These are phyloP conservation scores for Meloidogyne floridensis DNA, from an alignment of 1,140 invertebrate species.

Conservation along the genomic window DNA sequence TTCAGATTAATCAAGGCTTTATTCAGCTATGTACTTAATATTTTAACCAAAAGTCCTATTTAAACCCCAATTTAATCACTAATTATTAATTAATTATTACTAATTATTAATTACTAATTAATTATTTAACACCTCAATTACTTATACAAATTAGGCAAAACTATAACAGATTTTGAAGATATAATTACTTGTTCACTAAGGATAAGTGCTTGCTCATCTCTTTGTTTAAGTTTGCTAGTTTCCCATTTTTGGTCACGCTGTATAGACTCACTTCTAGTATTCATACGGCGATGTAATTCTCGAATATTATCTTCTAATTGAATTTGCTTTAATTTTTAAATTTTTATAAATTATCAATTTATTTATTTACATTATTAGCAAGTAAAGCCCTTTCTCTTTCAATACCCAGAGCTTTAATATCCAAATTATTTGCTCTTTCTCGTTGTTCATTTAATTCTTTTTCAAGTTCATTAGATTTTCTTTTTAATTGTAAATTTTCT, in stretches of 20 bases:
- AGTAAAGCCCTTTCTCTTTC: conserved; percentile 40
- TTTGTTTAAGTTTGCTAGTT: conserved; percentile 54
- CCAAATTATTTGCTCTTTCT: conserved; percentile 50
- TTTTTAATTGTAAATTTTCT: conserved; percentile 57
- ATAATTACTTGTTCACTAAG: conserved; percentile 50
- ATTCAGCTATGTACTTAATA: too few relatives aligned
- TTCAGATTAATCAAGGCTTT: conserved; percentile 15
- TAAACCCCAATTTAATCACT: too few relatives aligned
- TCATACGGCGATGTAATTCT: conserved; percentile 56
- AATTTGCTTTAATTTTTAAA: conserved; percentile 51
- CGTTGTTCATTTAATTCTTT: conserved; percentile 57
- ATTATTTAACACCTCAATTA: background rate
- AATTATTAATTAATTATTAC: too few relatives aligned
- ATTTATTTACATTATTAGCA: conserved; percentile 30
- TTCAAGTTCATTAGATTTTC: conserved; percentile 54
- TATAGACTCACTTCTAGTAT: conserved; percentile 47
- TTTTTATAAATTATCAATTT: background rate
- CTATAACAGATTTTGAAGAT: too few relatives aligned
- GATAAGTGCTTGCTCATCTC: conserved; percentile 59
- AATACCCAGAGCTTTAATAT: conserved; percentile 22
- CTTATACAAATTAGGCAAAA: too few relatives aligned
- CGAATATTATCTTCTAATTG: conserved; percentile 63
- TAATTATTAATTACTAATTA: too few relatives aligned
- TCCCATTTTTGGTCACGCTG: conserved; percentile 52
- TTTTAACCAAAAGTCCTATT: too few relatives aligned